Percentiles rank a stretch among this genome's conserved stretches.
phyloP scores from a whole-genome alignment of 2,113 vertebrate species.

The Cyphomyrus discorhynchus region DNA sequence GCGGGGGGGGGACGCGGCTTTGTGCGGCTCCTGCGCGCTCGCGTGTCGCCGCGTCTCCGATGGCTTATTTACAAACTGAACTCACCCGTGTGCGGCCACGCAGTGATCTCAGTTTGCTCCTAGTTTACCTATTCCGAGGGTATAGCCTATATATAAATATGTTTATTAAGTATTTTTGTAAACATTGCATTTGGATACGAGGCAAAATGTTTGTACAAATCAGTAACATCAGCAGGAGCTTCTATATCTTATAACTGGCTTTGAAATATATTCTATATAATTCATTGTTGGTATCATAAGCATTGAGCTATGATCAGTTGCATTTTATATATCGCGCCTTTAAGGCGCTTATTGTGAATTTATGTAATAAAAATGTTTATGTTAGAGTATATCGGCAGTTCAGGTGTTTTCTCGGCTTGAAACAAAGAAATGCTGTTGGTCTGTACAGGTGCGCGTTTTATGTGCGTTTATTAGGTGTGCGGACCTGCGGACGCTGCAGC shows the following conservation, averaged over 20 bases:
- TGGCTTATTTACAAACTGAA: background rate
- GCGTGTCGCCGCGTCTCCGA: constrained; percentile 30
- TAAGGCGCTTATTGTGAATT: background rate
- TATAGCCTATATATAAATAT: background rate
- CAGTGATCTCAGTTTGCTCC: background rate
- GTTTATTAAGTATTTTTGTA: background rate
- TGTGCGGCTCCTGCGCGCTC: constrained; percentile 21
- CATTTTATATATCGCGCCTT: background rate
- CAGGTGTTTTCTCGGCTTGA: background rate
- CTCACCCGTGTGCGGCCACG: constrained; percentile 35
- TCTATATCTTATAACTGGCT: background rate
- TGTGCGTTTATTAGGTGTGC: background rate
- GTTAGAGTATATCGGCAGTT: background rate
- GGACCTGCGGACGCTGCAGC: background rate
- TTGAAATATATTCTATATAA: background rate
- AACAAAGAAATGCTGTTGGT: constrained; percentile 1
- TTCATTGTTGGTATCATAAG: background rate
- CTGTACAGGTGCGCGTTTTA: background rate
- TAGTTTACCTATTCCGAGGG: background rate
- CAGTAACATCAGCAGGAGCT: background rate
- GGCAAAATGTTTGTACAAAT: background rate
- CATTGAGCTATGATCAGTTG: background rate
- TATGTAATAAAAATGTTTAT: background rate
- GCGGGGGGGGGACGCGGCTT: background rate
- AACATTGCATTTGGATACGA: background rate